Base-by-base conservation (phyloP, 2,888 invertebrate species). In the Ophion ellenae region DNA sequence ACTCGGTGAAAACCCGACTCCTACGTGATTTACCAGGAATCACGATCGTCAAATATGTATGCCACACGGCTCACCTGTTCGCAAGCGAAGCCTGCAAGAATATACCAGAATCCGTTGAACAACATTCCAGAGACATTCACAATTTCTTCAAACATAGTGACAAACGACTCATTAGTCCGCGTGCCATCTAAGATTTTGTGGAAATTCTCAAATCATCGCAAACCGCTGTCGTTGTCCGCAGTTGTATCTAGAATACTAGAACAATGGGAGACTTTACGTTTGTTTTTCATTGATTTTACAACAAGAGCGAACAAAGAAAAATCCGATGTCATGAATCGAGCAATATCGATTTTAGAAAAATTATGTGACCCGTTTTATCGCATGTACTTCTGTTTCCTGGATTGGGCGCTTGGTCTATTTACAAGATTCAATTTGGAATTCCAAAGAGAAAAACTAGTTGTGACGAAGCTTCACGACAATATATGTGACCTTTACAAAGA, bases 41-140 rank as follows among this genome's bases (percentile, higher is more conserved):
- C 28, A 32, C 17, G 10, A 89, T 90, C 40, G 69, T 89, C 0
- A 91, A 91, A 86, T 93, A 91, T 61, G 81, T 91, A 28, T 92
- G 91, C 66, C 92, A 93, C 82, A 91, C 91, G 0, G 59, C 90
- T 73, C 91, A 92, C 86, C 76, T 92, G 17, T 92, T 91, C 71
- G 91, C 90, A 24, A 90, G 89, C 79, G 88, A 90, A 76, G 91
- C 91, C 6, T 91, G 91, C 80, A 90, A 92, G 83, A 40, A 74
- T 63, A 75, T 92, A 3, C 92, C 91, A 4, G n/a, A 88, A 64
- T 53, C 85, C 17, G 89, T 89, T 77, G 91, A 93, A 88, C 89
- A 90, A 64, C 85, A 92, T 53, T 89, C 90, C 7, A 71, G 90
- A 40, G 87, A 90, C 74, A 79, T 93, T 0, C 91, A 91, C 74